Conservation (phyloP, 2,888 invertebrate species). For the Drosophila prolongata region DNA sequence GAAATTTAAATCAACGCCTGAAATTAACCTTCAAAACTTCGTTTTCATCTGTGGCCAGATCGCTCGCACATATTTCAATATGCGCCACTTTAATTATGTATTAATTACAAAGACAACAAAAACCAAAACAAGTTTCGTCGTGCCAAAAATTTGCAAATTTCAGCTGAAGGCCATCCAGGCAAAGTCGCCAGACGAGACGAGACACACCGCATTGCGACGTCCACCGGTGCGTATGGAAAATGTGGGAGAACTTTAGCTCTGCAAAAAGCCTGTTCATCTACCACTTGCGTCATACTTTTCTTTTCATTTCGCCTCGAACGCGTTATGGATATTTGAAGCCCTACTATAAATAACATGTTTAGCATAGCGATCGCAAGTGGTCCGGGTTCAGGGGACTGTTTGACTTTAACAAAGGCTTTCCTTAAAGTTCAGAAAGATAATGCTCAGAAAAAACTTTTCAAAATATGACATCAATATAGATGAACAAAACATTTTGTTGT, state of each 20-base stretch:
- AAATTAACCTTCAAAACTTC: slow-evolving; percentile 77
- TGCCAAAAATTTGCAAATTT: slow-evolving; percentile 67
- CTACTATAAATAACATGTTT: slow-evolving; percentile 12
- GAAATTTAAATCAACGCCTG: slow-evolving; percentile 50
- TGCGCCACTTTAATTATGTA: slow-evolving; percentile 75
- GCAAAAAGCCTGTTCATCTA: slow-evolving; percentile 6
- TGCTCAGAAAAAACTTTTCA: neutral
- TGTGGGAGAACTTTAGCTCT: neutral
- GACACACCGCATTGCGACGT: slow-evolving; percentile 7
- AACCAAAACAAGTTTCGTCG: slow-evolving; percentile 39
- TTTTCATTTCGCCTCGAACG: slow-evolving; percentile 58
- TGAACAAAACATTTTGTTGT: too few species aligned
- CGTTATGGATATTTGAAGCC: slow-evolving; percentile 14
- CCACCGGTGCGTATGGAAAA: slow-evolving; percentile 40
- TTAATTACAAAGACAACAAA: slow-evolving; percentile 71
- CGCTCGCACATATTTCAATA: slow-evolving; percentile 65
- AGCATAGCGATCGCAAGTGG: slow-evolving; percentile 11
- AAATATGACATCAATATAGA: too few species aligned
- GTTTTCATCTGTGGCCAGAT: slow-evolving; percentile 75
- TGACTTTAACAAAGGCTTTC: neutral
- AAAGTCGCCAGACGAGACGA: slow-evolving; percentile 28
- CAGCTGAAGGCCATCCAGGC: slow-evolving; percentile 57
- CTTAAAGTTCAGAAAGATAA: neutral
- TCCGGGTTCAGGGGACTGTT: slow-evolving; percentile 34
- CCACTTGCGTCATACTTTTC: slow-evolving; percentile 71